Evolutionary conservation across 2,113 vertebrate genomes (phyloP).

Genomic region (Lepidothrix coronata): DNA sequence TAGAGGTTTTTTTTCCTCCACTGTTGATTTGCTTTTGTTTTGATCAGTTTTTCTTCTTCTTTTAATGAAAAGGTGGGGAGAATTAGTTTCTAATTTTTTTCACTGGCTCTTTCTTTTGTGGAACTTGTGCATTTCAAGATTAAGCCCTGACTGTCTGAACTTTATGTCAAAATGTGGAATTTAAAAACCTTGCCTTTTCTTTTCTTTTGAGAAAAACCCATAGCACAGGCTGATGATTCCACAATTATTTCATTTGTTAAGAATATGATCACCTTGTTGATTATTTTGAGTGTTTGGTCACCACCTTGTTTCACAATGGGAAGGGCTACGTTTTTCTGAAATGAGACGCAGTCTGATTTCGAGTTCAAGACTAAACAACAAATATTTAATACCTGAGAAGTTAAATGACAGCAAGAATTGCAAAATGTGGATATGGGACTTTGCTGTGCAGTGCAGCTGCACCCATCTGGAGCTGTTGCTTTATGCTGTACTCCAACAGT

Average conservation of each 20-base stretch:
- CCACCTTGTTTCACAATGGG: neutral
- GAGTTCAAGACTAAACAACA: neutral
- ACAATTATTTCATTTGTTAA: neutral
- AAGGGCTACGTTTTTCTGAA: neutral
- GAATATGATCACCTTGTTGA: neutral
- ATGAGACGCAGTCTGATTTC: neutral
- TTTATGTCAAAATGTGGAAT: neutral
- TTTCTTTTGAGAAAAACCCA: neutral
- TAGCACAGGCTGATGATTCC: neutral
- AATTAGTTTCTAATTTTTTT: neutral
- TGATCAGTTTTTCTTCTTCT: neutral
- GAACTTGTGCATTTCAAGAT: neutral
- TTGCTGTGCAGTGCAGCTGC: neutral
- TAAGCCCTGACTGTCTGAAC: neutral
- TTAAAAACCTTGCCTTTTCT: neutral
- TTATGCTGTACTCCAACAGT: neutral
- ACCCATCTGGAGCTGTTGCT: neutral
- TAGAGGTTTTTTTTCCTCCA: neutral
- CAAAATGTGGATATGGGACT: neutral
- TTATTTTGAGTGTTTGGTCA: neutral
- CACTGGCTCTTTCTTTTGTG: neutral
- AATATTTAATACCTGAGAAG: neutral
- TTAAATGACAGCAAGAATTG: neutral
- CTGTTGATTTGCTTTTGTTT: neutral
- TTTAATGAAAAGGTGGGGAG: neutral